Base-by-base conservation (phyloP, 1,140 invertebrate species). In the Mylabris phalerata region DNA sequence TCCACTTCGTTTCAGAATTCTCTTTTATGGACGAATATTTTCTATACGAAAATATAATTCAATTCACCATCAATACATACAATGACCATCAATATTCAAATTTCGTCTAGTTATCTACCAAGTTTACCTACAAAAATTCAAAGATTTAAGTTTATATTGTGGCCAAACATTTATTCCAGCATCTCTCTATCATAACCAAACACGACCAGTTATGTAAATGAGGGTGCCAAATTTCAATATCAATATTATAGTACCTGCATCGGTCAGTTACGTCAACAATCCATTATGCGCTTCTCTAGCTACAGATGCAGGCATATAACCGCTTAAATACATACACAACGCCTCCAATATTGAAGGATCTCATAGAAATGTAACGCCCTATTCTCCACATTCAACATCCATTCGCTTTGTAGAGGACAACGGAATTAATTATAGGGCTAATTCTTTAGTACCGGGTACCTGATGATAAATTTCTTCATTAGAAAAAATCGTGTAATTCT, bases 261-360 rank as follows among this genome's bases (percentile, higher is more conserved):
- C 69, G 70, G 70, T 72, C 70, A 72, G 70, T 59, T 72, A 48
- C 64, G 69, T 72, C 68, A 72, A 72, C 70, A 72, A 70, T 71
- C 68, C 67, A 71, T 71, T 71, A 70, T 63, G 54, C 65, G 68
- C 57, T 55, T 67, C 60, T 45, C 51, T 60, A 56, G 50, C 40
- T 42, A 55, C 55, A 44, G 54, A 57, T 26, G 38, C 19, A 50
- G 38, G 24, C 24, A 52, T 50, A 40, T n/a, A 39, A 32, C 40
- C 19, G 11, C 11, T 11, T 51, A 38, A 19, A 39, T 39, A 9
- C 48, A 27, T n/a, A 50, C 48, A 39, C 32, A 32, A 27, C 48
- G 48, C 26, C 24, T 50, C 48, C 48, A 13, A 27, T 38, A 26
- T 24, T 42, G 42, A 13, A 19, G 32, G 19, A 13, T 19, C 9